These are phyloP conservation scores for Melipona bicolor DNA, from an alignment of 2,888 invertebrate genomes.

Conservation along the genomic window DNA sequence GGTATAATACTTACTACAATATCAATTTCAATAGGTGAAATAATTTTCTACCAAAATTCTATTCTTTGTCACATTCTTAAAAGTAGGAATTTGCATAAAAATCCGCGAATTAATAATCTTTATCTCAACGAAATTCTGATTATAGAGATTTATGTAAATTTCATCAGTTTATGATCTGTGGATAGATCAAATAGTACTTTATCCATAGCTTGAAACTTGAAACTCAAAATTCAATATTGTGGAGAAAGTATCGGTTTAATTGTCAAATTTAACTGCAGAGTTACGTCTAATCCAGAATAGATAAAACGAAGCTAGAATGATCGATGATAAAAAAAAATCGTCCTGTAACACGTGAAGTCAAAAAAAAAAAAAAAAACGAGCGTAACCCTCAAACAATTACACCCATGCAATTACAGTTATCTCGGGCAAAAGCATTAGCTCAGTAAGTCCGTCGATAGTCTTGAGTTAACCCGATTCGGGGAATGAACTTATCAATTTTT, in stretches of 20 bases:
- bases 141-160: too few species aligned
- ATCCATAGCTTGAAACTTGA: too few species aligned
- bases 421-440: slow-evolving; percentile 70
- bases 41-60: too few species aligned
- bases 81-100: too few species aligned
- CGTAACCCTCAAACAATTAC: slow-evolving; percentile 70
- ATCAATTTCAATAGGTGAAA: too few species aligned
- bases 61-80: too few species aligned
- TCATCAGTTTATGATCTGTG: too few species aligned
- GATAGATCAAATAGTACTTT: too few species aligned
- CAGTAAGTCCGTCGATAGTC: slow-evolving; percentile 77
- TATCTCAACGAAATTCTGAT: too few species aligned
- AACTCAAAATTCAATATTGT: slow-evolving; percentile 11
- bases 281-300: neutral
- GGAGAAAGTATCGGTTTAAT: slow-evolving; percentile 31
- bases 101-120: too few species aligned
- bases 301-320: slow-evolving; percentile 43
- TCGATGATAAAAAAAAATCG: slow-evolving; percentile 58
- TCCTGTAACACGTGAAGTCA: slow-evolving; percentile 43
- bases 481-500: slow-evolving; percentile 77
- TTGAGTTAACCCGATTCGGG: slow-evolving; percentile 70
- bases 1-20: too few species aligned
- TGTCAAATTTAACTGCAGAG: slow-evolving; percentile 15
- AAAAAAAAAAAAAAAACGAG: slow-evolving; percentile 65
- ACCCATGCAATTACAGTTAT: slow-evolving; percentile 61